Conservation (phyloP, 2,113 vertebrate species). For the Helogale parvula region DNA sequence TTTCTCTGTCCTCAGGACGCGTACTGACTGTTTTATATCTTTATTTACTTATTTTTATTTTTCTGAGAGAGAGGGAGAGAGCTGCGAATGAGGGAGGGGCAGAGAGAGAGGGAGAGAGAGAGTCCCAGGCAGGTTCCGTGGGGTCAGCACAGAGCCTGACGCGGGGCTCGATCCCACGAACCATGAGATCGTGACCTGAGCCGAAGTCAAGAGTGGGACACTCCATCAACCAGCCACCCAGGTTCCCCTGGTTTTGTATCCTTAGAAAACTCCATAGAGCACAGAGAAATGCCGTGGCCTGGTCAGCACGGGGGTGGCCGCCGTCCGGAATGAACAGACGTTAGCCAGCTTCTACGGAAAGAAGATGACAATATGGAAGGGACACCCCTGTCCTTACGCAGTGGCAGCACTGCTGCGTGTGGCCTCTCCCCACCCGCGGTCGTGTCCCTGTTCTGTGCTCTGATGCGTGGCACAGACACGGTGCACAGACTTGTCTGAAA, state of each 20-base stretch:
- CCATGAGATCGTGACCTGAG: no score
- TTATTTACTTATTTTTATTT: not conserved
- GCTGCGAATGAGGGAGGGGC: no score
- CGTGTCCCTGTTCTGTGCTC: fast-evolving
- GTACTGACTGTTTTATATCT: not conserved
- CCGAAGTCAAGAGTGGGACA: no score
- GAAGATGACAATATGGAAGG: fast-evolving
- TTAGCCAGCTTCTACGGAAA: not conserved
- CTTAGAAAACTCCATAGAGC: not conserved
- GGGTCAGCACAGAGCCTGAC: no score
- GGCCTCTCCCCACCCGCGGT: fast-evolving
- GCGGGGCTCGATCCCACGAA: no score
- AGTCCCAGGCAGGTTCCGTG: no score
- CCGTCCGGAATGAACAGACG: not conserved
- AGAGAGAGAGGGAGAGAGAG: no score
- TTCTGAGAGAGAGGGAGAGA: no score
- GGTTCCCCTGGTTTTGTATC: not conserved
- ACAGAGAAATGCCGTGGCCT: not conserved
- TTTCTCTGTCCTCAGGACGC: not conserved
- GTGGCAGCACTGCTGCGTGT: fast-evolving
- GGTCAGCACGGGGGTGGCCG: fast-evolving
- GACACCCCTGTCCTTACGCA: fast-evolving
- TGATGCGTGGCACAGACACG: not conserved
- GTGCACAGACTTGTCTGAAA: not conserved
- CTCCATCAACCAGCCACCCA: no score